These are phyloP conservation scores for Drosophila tani DNA, from an alignment of 1,140 invertebrate genomes.

Conservation along the genomic window DNA sequence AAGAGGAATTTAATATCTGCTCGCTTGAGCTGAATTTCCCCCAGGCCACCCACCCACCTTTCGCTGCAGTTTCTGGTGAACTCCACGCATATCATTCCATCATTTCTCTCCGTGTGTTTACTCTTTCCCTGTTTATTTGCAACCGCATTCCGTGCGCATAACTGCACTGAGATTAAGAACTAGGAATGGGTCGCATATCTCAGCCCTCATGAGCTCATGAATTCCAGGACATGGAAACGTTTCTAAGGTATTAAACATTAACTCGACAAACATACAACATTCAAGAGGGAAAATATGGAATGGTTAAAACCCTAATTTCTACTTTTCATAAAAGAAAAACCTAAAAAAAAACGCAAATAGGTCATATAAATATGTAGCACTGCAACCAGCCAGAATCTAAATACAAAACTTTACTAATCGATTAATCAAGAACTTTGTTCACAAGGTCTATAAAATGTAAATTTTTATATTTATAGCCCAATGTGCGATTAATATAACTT, in stretches of 20 bases:
- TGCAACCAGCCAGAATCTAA: neutral
- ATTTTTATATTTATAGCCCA: constrained; percentile 29
- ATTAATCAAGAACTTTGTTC: constrained; percentile 19
- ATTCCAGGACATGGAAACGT: constrained; percentile 13
- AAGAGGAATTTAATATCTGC: constrained; percentile 51
- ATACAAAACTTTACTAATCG: constrained; percentile 2
- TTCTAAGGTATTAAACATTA: neutral
- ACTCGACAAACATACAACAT: neutral
- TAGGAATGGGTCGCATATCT: neutral
- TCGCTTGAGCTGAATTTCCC: constrained; percentile 16
- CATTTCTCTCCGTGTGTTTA: constrained; percentile 32
- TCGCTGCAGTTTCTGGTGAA: constrained; percentile 13
- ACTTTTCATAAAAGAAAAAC: neutral
- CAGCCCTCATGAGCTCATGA: too few relatives aligned
- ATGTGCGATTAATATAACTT: constrained; percentile 27
- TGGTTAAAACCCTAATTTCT: too few relatives aligned
- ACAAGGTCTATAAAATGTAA: constrained; percentile 35
- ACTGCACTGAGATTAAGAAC: constrained; percentile 25
- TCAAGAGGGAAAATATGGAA: too few relatives aligned
- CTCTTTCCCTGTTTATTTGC: constrained; percentile 37
- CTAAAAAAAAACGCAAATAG: constrained; percentile 6
- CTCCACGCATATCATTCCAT: constrained; percentile 11
- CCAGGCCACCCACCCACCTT: neutral
- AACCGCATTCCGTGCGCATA: constrained; percentile 39
- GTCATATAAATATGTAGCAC: neutral